Evolutionary conservation across 2,113 vertebrate genomes (phyloP).

Genomic region (Datnioides undecimradiatus): DNA sequence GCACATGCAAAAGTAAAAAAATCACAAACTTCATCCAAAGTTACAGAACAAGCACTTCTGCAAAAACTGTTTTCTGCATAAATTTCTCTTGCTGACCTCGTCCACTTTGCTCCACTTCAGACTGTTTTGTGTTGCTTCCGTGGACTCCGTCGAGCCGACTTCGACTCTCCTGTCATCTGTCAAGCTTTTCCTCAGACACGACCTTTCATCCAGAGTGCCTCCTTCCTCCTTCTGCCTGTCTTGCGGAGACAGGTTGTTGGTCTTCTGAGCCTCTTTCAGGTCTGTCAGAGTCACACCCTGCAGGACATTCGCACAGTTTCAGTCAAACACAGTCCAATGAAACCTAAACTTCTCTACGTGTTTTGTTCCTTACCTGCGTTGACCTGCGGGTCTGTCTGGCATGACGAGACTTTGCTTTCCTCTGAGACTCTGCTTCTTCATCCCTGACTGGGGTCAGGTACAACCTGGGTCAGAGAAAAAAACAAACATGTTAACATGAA

Average conservation of each 20-base stretch:
- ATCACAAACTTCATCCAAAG: neutral
- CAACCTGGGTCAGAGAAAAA: conserved; percentile 45
- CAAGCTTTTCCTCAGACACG: conserved; percentile 32
- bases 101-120: conserved; percentile 74
- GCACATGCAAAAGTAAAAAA: neutral
- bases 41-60: neutral
- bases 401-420: conserved; percentile 93
- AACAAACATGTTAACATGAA: neutral
- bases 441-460: conserved; percentile 90
- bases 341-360: neutral
- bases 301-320: conserved; percentile 34
- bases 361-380: conserved; percentile 86
- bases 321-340: neutral
- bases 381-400: conserved; percentile 94
- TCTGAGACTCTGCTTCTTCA: conserved; percentile 94
- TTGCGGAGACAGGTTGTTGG: conserved; percentile 81
- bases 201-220: conserved; percentile 35
- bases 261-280: conserved; percentile 91
- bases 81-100: conserved; percentile 76
- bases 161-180: conserved; percentile 65
- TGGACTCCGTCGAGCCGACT: conserved; percentile 21
- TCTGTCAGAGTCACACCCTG: conserved; percentile 94
- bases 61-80: neutral
- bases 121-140: conserved; percentile 55
- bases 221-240: conserved; percentile 79